phyloP scores from a whole-genome alignment of 2,888 invertebrate species.

The Branchinecta sandiegonensis region DNA sequence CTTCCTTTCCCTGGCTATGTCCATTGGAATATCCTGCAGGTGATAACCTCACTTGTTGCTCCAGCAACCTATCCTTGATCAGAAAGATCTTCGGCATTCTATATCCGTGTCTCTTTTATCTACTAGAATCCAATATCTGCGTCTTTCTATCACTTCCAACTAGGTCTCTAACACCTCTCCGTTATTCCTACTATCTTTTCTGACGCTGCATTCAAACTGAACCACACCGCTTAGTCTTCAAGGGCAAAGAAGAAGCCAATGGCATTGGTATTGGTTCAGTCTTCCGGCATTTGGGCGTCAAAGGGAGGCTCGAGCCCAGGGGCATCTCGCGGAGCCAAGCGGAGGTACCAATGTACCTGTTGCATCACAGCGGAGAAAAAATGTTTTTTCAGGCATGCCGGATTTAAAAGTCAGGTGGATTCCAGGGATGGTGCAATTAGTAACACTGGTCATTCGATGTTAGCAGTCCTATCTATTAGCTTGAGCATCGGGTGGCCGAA shows the following conservation, averaged over 20 bases:
- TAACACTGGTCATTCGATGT: no score
- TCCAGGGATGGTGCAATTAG: no score
- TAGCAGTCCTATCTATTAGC: no score
- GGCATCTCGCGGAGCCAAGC: background rate
- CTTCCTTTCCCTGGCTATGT: background rate
- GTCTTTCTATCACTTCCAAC: background rate
- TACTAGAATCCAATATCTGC: no score
- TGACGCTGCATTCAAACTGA: slow-evolving; percentile 3
- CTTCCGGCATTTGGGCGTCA: slow-evolving; percentile 14
- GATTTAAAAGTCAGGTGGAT: no score
- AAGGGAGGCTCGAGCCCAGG: background rate
- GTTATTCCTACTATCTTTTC: background rate
- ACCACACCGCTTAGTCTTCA: slow-evolving; percentile 13
- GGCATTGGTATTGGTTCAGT: background rate
- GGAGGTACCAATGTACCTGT: no score
- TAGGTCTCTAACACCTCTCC: background rate
- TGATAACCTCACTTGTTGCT: slow-evolving; percentile 64
- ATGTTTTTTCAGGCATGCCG: no score
- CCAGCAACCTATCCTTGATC: slow-evolving; percentile 76
- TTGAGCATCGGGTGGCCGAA: no score
- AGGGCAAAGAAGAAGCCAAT: background rate
- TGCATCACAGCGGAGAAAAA: no score
- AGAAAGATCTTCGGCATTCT: slow-evolving; percentile 84
- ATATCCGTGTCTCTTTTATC: background rate
- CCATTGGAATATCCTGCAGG: background rate